Evolutionary conservation across 1,140 invertebrate genomes (phyloP).

Genomic region (Dendrolimus punctatus): DNA sequence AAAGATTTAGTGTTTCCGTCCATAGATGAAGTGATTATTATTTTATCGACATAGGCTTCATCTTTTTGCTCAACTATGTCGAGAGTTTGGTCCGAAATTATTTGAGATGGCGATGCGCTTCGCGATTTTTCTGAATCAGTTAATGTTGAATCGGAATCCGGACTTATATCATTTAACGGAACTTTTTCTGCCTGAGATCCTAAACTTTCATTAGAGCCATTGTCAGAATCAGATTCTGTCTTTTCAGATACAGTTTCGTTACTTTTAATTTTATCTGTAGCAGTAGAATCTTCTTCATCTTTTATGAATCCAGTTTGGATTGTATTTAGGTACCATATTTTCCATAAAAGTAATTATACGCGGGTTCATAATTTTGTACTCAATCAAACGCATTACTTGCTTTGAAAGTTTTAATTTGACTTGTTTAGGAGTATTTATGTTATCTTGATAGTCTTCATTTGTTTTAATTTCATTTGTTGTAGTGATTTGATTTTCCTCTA

Average conservation of each 20-base stretch:
- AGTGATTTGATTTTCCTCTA: too few species aligned
- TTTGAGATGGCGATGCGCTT: too few species aligned
- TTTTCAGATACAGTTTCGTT: background rate
- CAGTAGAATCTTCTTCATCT: slow-evolving; percentile 3
- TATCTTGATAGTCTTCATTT: slow-evolving; percentile 3
- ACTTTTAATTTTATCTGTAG: background rate
- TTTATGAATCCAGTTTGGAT: slow-evolving; percentile 22
- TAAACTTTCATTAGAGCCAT: background rate
- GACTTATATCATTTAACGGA: too few species aligned
- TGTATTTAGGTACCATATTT: slow-evolving; percentile 17
- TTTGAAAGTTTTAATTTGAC: background rate
- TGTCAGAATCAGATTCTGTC: background rate
- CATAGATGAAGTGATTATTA: too few species aligned
- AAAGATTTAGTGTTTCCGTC: too few species aligned
- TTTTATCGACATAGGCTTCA: too few species aligned
- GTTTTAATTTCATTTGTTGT: background rate
- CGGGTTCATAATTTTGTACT: slow-evolving; percentile 25
- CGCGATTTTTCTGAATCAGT: too few species aligned
- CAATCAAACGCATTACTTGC: slow-evolving; percentile 11
- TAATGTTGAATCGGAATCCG: too few species aligned
- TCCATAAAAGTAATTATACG: slow-evolving; percentile 25
- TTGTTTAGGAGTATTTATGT: slow-evolving; percentile 5
- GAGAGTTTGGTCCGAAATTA: too few species aligned
- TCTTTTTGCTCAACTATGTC: too few species aligned
- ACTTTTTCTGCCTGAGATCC: background rate